phyloP scores from a whole-genome alignment of 2,888 invertebrate species.

The Labia minor region DNA sequence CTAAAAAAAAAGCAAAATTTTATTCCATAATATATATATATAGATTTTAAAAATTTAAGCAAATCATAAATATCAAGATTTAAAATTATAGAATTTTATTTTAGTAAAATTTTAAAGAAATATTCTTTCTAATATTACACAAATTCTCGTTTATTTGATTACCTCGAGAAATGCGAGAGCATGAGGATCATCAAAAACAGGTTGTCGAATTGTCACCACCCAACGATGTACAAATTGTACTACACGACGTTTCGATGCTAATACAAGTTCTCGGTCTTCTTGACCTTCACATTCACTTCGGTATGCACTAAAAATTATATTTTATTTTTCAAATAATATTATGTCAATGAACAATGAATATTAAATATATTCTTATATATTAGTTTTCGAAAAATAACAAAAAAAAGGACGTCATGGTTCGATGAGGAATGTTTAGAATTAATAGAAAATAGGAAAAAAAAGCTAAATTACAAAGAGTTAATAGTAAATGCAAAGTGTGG shows the following conservation, averaged over 20 bases:
- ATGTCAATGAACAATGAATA: constrained; percentile 24
- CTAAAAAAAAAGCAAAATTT: too few species aligned
- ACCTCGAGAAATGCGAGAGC: constrained; percentile 63
- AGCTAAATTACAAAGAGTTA: too few species aligned
- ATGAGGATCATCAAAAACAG: constrained; percentile 61
- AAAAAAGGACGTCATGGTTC: too few species aligned
- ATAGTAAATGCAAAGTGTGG: too few species aligned
- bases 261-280: constrained; percentile 52
- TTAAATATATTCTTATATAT: constrained; percentile 44
- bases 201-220: constrained; percentile 58
- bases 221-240: constrained; percentile 68
- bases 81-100: too few species aligned
- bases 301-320: not conserved
- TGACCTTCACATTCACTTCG: constrained; percentile 25
- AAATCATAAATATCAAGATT: too few species aligned
- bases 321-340: not conserved
- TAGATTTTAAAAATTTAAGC: constrained; percentile 13
- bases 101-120: too few species aligned
- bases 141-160: too few species aligned
- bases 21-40: not conserved
- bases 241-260: constrained; percentile 61
- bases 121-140: too few species aligned
- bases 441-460: too few species aligned
- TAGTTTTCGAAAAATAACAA: constrained; percentile 16
- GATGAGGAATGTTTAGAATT: too few species aligned